Percentiles rank a stretch among this genome's conserved stretches.
Conservation (phyloP, 2,113 vertebrate species). For the Pygoscelis antarcticus region DNA sequence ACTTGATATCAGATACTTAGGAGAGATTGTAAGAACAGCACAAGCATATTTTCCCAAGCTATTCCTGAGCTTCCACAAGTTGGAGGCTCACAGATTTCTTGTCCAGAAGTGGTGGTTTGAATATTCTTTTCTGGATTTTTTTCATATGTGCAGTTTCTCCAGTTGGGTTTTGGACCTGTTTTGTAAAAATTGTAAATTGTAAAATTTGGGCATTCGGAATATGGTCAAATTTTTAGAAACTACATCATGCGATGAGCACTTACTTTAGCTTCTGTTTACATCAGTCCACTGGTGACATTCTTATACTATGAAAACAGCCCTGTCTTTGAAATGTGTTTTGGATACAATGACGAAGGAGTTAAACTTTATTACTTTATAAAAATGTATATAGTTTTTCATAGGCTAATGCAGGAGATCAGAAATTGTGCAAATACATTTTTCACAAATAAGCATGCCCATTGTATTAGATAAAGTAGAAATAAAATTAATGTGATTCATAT, state of each 20-base stretch:
- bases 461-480: background rate
- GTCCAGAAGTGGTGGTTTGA: background rate
- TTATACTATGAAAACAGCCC: background rate
- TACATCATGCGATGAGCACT: accelerated
- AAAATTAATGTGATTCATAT: background rate
- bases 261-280: background rate
- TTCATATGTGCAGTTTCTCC: background rate
- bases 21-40: background rate
- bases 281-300: background rate
- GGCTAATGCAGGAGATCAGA: background rate
- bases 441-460: background rate
- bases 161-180: background rate
- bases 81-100: background rate
- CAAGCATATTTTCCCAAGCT: background rate
- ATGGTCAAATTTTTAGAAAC: background rate
- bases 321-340: background rate
- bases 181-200: background rate
- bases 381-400: background rate
- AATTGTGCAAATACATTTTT: background rate
- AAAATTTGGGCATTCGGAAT: background rate
- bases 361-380: background rate
- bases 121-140: background rate
- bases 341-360: background rate
- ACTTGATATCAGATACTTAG: background rate
- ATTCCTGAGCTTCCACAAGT: background rate